These are phyloP conservation scores for Malthinus flaveolus DNA, from an alignment of 2,888 invertebrate genomes.

Conservation along the genomic window DNA sequence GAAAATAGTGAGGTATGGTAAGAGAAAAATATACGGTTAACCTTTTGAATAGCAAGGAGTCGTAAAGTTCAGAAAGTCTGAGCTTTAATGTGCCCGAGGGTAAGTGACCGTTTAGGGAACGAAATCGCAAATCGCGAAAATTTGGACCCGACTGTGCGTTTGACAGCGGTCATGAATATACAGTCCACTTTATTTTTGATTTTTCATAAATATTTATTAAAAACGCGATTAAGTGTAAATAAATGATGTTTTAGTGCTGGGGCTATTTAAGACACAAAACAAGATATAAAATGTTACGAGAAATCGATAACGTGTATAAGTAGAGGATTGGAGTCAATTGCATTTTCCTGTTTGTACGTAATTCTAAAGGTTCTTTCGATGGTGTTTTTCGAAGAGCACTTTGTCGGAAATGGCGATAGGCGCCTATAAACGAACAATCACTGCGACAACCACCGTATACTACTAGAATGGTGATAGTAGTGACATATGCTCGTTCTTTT, in stretches of 20 bases:
- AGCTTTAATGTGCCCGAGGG: conserved; percentile 17
- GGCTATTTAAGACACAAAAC: background rate
- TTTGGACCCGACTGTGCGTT: conserved; percentile 24
- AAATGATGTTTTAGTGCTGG: too few relatives aligned
- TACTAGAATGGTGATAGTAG: conserved; percentile 31
- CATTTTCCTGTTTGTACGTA: conserved; percentile 41
- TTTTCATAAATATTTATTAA: too few relatives aligned
- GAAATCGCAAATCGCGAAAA: conserved; percentile 20
- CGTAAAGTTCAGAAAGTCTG: conserved; percentile 19
- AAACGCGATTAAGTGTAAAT: too few relatives aligned
- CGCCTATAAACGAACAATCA: conserved; percentile 41
- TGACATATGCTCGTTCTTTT: conserved; percentile 38
- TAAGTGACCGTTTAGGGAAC: conserved; percentile 23
- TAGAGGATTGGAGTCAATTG: conserved; percentile 35
- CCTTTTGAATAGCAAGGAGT: conserved; percentile 22
- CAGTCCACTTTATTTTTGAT: background rate
- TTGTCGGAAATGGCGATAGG: conserved; percentile 27
- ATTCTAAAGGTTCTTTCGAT: conserved; percentile 32
- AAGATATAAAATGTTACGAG: conserved; percentile 15
- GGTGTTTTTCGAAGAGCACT: conserved; percentile 25
- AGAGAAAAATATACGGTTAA: background rate
- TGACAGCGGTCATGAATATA: conserved; percentile 26
- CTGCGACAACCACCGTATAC: conserved; percentile 32
- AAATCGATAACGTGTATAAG: conserved; percentile 27
- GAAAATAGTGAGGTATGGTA: conserved; percentile 5